Evolutionary conservation across 2,888 invertebrate genomes (phyloP).

Genomic region (Pteria penguin): DNA sequence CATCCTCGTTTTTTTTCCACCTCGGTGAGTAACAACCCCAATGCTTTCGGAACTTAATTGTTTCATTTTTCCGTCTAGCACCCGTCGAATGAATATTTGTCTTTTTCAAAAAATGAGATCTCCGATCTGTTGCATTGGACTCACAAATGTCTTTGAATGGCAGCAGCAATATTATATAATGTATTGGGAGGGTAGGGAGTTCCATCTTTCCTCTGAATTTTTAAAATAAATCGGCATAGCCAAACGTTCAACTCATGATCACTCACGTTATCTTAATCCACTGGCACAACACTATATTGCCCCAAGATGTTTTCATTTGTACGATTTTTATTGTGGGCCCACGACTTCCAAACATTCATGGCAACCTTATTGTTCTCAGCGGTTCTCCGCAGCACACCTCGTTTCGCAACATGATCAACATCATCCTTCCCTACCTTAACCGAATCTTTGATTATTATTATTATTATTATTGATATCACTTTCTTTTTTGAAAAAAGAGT

Average conservation of each 20-base stretch:
- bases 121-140: not conserved
- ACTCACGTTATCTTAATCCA: not conserved
- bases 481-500: not conserved
- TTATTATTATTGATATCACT: not conserved
- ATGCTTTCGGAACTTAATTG: constrained; percentile 3
- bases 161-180: constrained; percentile 18
- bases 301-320: not conserved
- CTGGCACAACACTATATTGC: not conserved
- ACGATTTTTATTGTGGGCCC: not conserved
- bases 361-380: not conserved
- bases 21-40: constrained; percentile 24
- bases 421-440: not conserved
- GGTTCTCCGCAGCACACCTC: not conserved
- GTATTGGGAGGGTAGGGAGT: constrained; percentile 17
- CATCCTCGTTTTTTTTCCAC: constrained; percentile 20
- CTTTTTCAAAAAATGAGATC: not conserved
- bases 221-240: constrained; percentile 31
- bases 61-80: constrained; percentile 25
- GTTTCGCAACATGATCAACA: not conserved
- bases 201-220: constrained; percentile 22
- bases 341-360: not conserved
- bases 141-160: constrained; percentile 24
- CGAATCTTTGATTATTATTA: not conserved
- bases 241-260: constrained; percentile 17
- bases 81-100: not conserved